phyloP scores from a whole-genome alignment of 2,888 invertebrate genomes.

The Brachyptera putata region DNA sequence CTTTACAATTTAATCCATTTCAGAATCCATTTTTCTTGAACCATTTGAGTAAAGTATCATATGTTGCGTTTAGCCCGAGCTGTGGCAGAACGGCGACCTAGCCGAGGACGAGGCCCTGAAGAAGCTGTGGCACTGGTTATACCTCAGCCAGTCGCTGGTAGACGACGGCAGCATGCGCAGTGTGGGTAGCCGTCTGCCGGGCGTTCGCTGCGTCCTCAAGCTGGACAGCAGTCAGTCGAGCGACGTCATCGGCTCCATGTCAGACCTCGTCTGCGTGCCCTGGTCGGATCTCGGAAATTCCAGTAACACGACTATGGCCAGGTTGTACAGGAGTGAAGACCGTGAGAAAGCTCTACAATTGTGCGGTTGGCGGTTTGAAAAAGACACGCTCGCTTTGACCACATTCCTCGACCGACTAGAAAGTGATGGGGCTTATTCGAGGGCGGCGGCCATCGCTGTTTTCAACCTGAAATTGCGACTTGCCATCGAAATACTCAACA shows the following conservation, averaged over 20 bases:
- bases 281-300: slow-evolving; percentile 66
- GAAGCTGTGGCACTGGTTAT: slow-evolving; percentile 81
- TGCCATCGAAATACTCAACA: slow-evolving; percentile 81
- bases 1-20: too few relatives aligned
- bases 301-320: slow-evolving; percentile 52
- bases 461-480: slow-evolving; percentile 81
- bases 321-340: slow-evolving; percentile 62
- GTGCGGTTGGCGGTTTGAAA: slow-evolving; percentile 87
- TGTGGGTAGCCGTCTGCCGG: slow-evolving; percentile 36
- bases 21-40: too few relatives aligned
- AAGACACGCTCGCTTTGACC: slow-evolving; percentile 55
- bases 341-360: slow-evolving; percentile 76
- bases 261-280: slow-evolving; percentile 57
- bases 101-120: slow-evolving; percentile 66
- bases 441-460: slow-evolving; percentile 87
- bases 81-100: slow-evolving; percentile 74
- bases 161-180: slow-evolving; percentile 46
- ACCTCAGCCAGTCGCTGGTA: slow-evolving; percentile 63
- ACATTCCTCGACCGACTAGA: slow-evolving; percentile 63
- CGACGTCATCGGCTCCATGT: slow-evolving; percentile 49
- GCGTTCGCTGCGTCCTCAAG: slow-evolving; percentile 50
- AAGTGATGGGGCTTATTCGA: slow-evolving; percentile 62
- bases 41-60: too few relatives aligned
- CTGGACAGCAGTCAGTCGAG: slow-evolving; percentile 47
- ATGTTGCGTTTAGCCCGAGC: slow-evolving; percentile 63